Evolutionary conservation across 64 coral and sea anemone species (phyloP).

Genomic region (Montipora foliosa): DNA sequence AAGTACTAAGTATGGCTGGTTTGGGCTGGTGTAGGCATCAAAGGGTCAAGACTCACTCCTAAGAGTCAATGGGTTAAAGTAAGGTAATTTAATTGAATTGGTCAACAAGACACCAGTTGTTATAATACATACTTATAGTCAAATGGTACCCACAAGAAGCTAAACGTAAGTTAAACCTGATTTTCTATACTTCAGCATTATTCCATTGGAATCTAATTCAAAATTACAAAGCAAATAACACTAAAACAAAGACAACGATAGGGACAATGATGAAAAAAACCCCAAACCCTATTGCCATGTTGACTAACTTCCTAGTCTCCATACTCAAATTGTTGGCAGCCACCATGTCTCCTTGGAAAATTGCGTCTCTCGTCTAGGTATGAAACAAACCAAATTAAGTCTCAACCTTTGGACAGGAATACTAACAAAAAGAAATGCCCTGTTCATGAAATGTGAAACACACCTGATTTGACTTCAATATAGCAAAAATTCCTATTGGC

Average conservation of each 20-base stretch:
- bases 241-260: not conserved
- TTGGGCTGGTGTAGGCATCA: no score
- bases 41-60: no score
- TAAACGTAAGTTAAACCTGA: no score
- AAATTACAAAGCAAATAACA: not conserved
- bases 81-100: no score
- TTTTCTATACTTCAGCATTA: no score
- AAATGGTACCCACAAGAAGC: no score
- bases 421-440: not conserved
- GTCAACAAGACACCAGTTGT: no score
- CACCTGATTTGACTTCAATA: conserved; percentile 52
- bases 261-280: not conserved
- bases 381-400: not conserved
- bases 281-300: conserved; percentile 32
- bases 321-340: not conserved
- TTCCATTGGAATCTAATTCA: not conserved
- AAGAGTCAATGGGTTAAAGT: no score
- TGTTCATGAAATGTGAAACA: not conserved
- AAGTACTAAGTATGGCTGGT: no score
- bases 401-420: not conserved
- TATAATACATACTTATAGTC: no score
- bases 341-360: conserved; percentile 24
- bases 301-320: conserved; percentile 46
- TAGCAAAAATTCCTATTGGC: conserved; percentile 58
- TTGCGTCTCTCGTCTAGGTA: conserved; percentile 29